Evolutionary conservation across 2,797 vertebrate species (phyloP), one percentile per base, ranked within the genome.

Genomic region (Poeciliopsis gracilis): DNA sequence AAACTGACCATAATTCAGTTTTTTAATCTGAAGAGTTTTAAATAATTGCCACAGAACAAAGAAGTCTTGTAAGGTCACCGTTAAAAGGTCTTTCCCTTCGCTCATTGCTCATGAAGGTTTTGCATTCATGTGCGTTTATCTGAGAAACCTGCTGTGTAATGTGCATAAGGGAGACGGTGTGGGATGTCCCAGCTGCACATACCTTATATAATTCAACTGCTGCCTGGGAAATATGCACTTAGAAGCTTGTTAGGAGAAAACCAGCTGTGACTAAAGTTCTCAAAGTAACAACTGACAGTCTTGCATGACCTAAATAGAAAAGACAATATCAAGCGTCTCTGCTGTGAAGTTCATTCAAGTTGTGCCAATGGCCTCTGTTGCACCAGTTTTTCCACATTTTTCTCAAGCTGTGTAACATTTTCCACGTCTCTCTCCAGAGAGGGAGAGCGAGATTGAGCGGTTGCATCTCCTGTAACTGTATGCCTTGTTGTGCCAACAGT

Each of bases 401-500:
- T 25, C 43, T 18, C 2, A 77, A 80, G n/a, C 20, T n/a, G 9
- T 43, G 7, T 23, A 33, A 69, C 8, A 20, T 28, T 41, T 41
- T 51, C 8, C 23, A 46, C 30, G 28, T n/a, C 11, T 23, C 5
- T 13, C n/a, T 59, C 13, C 49, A 51, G 7, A 51, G 49, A 51
- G 13, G 9, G 49, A 51, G 13, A 46, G 33, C 15, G 41, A 38
- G 13, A 25, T 3, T 8, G 20, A 38, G 4, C 20, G 28, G 5
- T 28, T 38, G 16, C 76, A 43, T 73, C 8, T 63, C 8, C 53
- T 77, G 10, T 46, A 36, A 76, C 6, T 0, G 1, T 77, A 55
- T 78, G 73, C 77, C 10, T 72, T 83, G 1, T 71, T 83, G 47
- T 84, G 9, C 72, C 78, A 41, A 84, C 94, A 99, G 98, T 93